Evolutionary conservation across 2,888 invertebrate species (phyloP).

Genomic region (Hartigia nigra): DNA sequence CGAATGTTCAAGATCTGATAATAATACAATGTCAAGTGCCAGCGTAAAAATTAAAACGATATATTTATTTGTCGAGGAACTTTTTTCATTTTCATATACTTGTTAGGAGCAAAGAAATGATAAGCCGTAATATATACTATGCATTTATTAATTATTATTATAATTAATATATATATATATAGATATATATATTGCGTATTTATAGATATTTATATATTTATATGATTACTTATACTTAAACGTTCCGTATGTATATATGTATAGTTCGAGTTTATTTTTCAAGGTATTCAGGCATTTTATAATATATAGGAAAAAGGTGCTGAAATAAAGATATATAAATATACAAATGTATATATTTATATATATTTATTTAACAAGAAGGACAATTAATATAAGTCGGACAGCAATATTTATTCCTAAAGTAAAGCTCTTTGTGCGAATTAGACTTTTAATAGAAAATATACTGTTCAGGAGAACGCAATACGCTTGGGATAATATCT

Average conservation of each 20-base stretch:
- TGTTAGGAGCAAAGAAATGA: not conserved
- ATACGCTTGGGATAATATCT: not conserved
- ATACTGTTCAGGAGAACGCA: not conserved
- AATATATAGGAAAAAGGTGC: constrained; percentile 55
- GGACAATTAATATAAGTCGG: not conserved
- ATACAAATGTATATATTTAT: constrained; percentile 3
- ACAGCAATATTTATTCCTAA: not conserved
- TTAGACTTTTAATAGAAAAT: not conserved
- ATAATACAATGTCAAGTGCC: not conserved
- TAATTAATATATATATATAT: constrained; percentile 53
- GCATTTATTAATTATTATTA: constrained; percentile 56
- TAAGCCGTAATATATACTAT: constrained; percentile 38
- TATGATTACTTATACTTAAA: constrained; percentile 52
- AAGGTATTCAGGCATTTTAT: constrained; percentile 44
- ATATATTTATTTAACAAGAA: constrained; percentile 32
- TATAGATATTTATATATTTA: constrained; percentile 40
- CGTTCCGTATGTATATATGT: constrained; percentile 47
- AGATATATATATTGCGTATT: constrained; percentile 43
- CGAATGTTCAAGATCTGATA: not conserved
- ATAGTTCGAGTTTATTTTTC: constrained; percentile 40
- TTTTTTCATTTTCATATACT: not conserved
- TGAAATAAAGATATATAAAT: constrained; percentile 21
- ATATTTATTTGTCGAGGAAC: not conserved
- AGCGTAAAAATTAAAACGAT: not conserved
- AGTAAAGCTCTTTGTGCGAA: not conserved